These are phyloP conservation scores for Quadroppia sp. DNA, from an alignment of 2,888 invertebrate genomes.

Conservation along the genomic window DNA sequence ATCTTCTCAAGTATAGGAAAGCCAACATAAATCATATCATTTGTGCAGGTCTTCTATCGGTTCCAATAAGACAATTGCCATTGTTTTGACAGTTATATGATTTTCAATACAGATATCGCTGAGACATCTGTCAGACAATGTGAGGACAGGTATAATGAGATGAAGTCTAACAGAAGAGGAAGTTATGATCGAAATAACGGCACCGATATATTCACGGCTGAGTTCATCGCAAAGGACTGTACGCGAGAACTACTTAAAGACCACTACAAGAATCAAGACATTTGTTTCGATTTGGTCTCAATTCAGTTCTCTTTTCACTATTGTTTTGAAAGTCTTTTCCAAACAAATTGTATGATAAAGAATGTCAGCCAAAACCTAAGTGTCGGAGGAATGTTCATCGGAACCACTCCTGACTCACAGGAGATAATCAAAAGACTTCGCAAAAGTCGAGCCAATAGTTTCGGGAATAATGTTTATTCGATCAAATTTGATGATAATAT, in stretches of 20 bases:
- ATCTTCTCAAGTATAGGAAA: slow-evolving; percentile 87
- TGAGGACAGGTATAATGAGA: slow-evolving; percentile 71
- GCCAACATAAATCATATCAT: slow-evolving; percentile 72
- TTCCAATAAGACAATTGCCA: not conserved
- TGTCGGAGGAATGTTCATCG: slow-evolving; percentile 91
- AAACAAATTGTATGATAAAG: slow-evolving; percentile 84
- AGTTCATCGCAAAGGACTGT: slow-evolving; percentile 88
- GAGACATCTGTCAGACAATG: slow-evolving; percentile 87
- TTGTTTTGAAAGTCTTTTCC: slow-evolving; percentile 78
- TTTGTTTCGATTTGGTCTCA: slow-evolving; percentile 81
- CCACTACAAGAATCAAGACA: slow-evolving; percentile 70
- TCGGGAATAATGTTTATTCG: slow-evolving; percentile 58
- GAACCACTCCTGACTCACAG: slow-evolving; percentile 89
- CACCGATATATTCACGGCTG: slow-evolving; percentile 64
- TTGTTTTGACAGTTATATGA: slow-evolving; percentile 13
- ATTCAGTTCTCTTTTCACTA: slow-evolving; percentile 99
- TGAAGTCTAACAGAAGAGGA: slow-evolving; percentile 53
- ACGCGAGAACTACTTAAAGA: slow-evolving; percentile 61
- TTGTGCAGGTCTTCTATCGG: slow-evolving; percentile 62
- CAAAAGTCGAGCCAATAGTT: slow-evolving; percentile 48
- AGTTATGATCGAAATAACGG: slow-evolving; percentile 37
- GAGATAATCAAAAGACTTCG: slow-evolving; percentile 65
- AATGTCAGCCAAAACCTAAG: slow-evolving; percentile 86
- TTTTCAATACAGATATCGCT: slow-evolving; percentile 67
- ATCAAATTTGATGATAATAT: slow-evolving; percentile 53